A percentile compares a stretch with the other conserved stretches of the same genome.
These are phyloP conservation scores for Drosophila subsilvestris DNA, from an alignment of 2,888 invertebrate species.

Conservation along the genomic window DNA sequence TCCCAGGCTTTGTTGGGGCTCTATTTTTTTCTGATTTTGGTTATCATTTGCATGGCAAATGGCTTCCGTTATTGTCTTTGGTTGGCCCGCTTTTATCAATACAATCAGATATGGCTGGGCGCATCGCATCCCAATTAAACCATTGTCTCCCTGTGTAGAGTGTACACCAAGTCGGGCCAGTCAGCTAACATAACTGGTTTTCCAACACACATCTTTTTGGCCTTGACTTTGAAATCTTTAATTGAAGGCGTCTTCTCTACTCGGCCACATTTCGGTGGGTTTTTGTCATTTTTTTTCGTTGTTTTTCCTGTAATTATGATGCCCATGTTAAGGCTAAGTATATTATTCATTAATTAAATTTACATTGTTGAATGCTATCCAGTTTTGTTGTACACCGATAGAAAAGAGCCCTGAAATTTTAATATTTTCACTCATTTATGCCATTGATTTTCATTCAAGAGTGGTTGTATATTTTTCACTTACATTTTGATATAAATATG, in stretches of 20 bases:
- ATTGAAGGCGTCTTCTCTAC: conserved; percentile 8
- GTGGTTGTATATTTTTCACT: too few species aligned
- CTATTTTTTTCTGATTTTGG: neutral
- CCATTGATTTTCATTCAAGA: too few species aligned
- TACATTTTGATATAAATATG: too few species aligned
- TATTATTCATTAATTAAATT: conserved; percentile 42
- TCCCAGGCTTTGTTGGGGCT: conserved; percentile 2
- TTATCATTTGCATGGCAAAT: conserved; percentile 58
- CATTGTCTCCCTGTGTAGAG: conserved; percentile 25
- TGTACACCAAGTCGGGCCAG: neutral
- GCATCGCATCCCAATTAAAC: conserved; percentile 38
- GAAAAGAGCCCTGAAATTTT: too few species aligned
- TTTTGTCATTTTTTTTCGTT: conserved; percentile 24
- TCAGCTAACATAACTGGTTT: conserved; percentile 20
- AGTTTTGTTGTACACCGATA: conserved; percentile 6
- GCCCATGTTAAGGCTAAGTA: conserved; percentile 39
- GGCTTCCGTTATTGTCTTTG: conserved; percentile 63
- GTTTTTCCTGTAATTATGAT: conserved; percentile 47
- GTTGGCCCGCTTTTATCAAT: conserved; percentile 26
- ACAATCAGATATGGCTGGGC: conserved; percentile 11
- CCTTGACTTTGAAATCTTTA: conserved; percentile 66
- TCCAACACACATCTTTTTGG: conserved; percentile 29
- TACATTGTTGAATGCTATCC: conserved; percentile 25
- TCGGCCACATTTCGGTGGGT: too few species aligned
- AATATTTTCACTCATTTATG: too few species aligned